Base-by-base conservation (phyloP, 35 echinoderm and acorn worm species). In the Heliocidaris erythrogramma region DNA sequence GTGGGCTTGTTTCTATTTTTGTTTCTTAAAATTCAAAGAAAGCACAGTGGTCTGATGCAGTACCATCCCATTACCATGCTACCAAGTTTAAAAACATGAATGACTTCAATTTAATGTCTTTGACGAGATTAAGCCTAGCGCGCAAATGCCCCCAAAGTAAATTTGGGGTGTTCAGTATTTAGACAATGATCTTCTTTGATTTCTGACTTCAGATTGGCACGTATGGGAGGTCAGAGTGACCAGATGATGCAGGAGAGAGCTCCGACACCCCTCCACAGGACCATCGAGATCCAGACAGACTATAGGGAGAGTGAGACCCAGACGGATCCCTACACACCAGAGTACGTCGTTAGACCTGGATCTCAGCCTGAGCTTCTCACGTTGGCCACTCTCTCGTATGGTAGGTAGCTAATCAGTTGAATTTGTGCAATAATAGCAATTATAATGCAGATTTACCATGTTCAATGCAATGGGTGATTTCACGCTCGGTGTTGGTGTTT, bases 231-330 rank as follows among this genome's bases (percentile, higher is more conserved):
- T 24, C 96, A 96, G 89, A 94, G 86, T 16, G 98, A 97, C 12
- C 94, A 96, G 86, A 95, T 94, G 13, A 96, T 97, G 17, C 85
- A 85, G 47, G 97, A 98, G 94, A 32, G 98, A 49, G 96, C 95
- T 24, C 96, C 98, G 18, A 99, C 98, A 14, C 98, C 98, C 4
- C 95, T 94, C 4, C 94, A 95, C 50, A 93, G 97, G 48, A 97
- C 98, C n/a, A 95, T 99, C 21, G 98, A 99, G 92, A 95, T 99
- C 30, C 98, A 99, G 93, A 99, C 98, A 87, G 98, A 99, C 92
- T 99, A 99, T 90, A 93, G 98, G 85, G 98, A 99, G 92, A 99
- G 97, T 78, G 98, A 99, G 92, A 97, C 98, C 27, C 98, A 99
- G 85, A 99, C 98, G 16, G 98, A 99, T 49, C 98, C 98, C 6